Base-by-base conservation (phyloP, 1,140 invertebrate species). In the Nomia melanderi region DNA sequence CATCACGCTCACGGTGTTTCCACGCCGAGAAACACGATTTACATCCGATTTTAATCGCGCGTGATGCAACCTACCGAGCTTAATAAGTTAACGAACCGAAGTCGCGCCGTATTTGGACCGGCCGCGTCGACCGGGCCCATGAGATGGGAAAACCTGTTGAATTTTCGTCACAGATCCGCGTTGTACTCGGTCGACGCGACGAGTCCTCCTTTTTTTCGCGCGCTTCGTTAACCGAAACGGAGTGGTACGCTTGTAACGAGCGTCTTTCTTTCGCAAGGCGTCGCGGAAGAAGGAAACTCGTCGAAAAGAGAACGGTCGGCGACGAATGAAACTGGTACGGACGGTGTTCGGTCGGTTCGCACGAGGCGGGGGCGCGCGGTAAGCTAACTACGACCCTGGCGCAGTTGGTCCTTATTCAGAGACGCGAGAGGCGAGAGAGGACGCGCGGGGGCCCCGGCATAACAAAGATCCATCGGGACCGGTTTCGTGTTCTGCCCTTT, bases 391-490 rank as follows among this genome's bases (percentile, higher is more conserved):
- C 81, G 73, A 44, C 65, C 81, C 82, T 84, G 81, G 23, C 20
- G n/a, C 44, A 50, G 12, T 77, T 71, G 77, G 70, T 80, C 57
- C 82, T 84, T 86, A 77, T 83, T 79, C 60, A 44, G 65, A 57
- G 73, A 74, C 44, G 41, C 53, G 69, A 39, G 54, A 72, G 72
- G 69, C 63, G 64, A 57, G 59, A 60, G 31, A 60, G 47, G 73
- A 65, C 67, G 66, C 67, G 66, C 36, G 47, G 62, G 69, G 79
- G 78, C 81, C 70, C 71, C 59, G 77, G 79, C 84, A 87, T 86
- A 88, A 87, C 86, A 89, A 91, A 92, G 91, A 91, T 91, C 86
- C 89, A 91, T 91, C 87, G 88, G 87, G 88, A 92, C 91, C 91
- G 91, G 91, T 92, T 92, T 91, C 72, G 72, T 84, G 83, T 88